Base-by-base conservation (phyloP, 2,888 invertebrate genomes). In the Megaustenia siamemsis region DNA sequence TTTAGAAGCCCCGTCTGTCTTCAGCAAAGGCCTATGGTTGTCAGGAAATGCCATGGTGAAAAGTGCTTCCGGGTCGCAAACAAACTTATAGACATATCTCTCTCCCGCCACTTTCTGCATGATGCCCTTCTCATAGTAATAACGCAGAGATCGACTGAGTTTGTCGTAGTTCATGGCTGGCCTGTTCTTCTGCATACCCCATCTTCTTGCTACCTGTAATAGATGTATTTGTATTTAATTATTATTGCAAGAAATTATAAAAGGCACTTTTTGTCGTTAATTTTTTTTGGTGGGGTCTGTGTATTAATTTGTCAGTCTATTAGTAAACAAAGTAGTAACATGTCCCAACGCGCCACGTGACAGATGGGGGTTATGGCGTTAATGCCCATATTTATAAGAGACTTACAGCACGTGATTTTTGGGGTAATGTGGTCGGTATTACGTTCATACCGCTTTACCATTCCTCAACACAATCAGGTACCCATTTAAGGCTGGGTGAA, bases 111-210 rank as follows among this genome's bases (percentile, higher is more conserved):
- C 98, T 94, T 98, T 98, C 94, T 98, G 98, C 98, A 98, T 98
- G 92, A 98, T 98, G n/a, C 98, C 98, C 93, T 98, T 98, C 94
- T 98, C 98, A 93, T 98, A 98, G 93, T 98, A 98, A 92, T 98
- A 98, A n/a, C 98, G 95, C 66, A 98, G 95, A 0, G 98, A 98
- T 12, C 98, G 95, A 63, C 98, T 98, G 76, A 98, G 95, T 94
- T 98, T 98, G 94, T 98, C 98, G 93, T 98, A 98, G 95, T 98
- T 98, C 98, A 98, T 98, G 0, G 98, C 98, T 0, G 98, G 98
- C 0, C 98, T 95, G 95, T 98, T 98, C 95, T 98, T 98, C 94
- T 98, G 98, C 8, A 98, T 96, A 0, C 98, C 98, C 98, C 98
- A 98, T 40, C 98, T 95, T 28, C 98, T 95, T 2, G 98, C 98